A percentile compares a stretch with the other conserved stretches of the same genome.
Evolutionary conservation across 2,888 invertebrate genomes (phyloP).

Genomic region (Mimumesa dahlbomi): DNA sequence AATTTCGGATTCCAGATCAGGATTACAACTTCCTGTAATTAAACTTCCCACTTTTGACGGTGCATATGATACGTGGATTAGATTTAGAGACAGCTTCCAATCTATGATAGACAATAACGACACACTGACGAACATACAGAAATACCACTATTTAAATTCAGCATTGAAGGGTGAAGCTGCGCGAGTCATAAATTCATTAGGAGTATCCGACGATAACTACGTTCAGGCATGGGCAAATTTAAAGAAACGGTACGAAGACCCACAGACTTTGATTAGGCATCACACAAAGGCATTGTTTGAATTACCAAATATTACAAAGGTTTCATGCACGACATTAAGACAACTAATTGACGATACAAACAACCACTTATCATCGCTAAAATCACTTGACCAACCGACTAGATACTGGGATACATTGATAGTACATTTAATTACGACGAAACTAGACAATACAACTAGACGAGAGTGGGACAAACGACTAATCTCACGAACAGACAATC

Average conservation of each 20-base stretch:
- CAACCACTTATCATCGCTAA: not conserved
- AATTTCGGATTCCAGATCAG: not conserved
- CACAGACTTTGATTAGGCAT: not conserved
- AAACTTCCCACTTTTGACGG: not conserved
- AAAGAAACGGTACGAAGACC: not conserved
- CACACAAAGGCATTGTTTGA: not conserved
- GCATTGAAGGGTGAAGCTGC: constrained; percentile 4
- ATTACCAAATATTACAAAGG: not conserved
- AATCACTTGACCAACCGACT: not conserved
- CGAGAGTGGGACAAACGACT: not conserved
- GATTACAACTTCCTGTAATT: not conserved
- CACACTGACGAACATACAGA: not conserved
- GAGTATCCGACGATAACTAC: constrained; percentile 4
- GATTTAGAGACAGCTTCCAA: constrained; percentile 3
- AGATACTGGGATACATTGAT: not conserved
- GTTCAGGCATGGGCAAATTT: not conserved
- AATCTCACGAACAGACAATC: not conserved
- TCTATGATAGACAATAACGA: constrained; percentile 2
- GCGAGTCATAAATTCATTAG: not conserved
- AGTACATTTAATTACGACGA: not conserved
- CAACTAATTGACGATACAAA: not conserved
- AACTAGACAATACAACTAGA: not conserved
- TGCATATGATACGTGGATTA: not conserved
- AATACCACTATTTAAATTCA: constrained; percentile 5
- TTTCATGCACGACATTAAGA: not conserved